A percentile compares a stretch with the other conserved stretches of the same genome.
phyloP scores from a whole-genome alignment of 1,140 invertebrate species.

The Tenebrio molitor region DNA sequence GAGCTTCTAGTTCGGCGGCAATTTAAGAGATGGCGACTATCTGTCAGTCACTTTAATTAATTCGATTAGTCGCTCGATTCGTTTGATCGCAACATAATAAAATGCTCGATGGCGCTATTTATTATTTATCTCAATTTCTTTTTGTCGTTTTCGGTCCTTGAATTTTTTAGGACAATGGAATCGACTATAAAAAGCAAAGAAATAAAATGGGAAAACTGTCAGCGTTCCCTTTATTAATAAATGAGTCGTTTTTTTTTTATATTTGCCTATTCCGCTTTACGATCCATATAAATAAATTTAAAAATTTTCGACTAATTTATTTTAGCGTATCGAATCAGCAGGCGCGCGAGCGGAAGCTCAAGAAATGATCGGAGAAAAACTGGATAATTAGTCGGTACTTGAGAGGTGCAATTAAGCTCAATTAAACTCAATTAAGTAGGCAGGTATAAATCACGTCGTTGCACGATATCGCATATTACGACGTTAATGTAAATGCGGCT shows the following conservation, averaged over 20 bases:
- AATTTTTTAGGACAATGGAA: constrained; percentile 27
- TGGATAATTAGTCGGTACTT: too few relatives aligned
- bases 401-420: too few relatives aligned
- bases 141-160: constrained; percentile 19
- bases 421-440: constrained; percentile 23
- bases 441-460: constrained; percentile 16
- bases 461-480: constrained; percentile 11
- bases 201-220: constrained; percentile 21
- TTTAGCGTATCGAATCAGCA: not conserved
- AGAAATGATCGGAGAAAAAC: too few relatives aligned
- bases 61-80: too few relatives aligned
- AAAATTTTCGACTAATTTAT: not conserved
- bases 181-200: constrained; percentile 22
- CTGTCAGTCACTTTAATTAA: too few relatives aligned
- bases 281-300: constrained; percentile 16
- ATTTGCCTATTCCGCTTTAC: not conserved
- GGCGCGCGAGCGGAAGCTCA: not conserved
- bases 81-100: constrained; percentile 1
- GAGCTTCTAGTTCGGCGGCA: constrained; percentile 9
- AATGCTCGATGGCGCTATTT: constrained; percentile 3
- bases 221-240: constrained; percentile 13
- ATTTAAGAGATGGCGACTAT: constrained; percentile 26
- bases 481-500: constrained; percentile 14
- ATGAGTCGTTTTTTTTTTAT: constrained; percentile 17
- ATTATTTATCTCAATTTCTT: constrained; percentile 23